Percentiles rank a stretch among this genome's conserved stretches.
Evolutionary conservation across 2,797 vertebrate species (phyloP).

Genomic region (Pantherophis vulpinus): DNA sequence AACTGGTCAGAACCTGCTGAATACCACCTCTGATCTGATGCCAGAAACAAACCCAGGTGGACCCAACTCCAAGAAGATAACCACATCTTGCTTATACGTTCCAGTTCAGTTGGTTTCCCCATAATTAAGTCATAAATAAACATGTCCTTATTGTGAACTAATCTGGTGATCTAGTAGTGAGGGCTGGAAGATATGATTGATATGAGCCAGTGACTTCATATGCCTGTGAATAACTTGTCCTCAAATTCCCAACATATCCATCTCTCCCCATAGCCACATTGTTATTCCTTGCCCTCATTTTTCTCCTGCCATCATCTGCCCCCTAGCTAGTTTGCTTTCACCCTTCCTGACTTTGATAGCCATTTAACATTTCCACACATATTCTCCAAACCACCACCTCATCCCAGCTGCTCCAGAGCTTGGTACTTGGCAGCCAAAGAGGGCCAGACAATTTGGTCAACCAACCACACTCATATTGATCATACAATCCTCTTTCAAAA

Average conservation of each 20-base stretch:
- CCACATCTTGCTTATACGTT: neutral
- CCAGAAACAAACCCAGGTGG: neutral
- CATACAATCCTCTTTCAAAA: neutral
- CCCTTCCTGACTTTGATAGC: neutral
- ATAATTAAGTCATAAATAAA: neutral
- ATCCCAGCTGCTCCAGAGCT: neutral
- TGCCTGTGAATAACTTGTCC: neutral
- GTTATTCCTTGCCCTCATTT: neutral
- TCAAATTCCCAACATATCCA: neutral
- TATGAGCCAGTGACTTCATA: neutral
- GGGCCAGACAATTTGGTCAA: neutral
- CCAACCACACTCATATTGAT: neutral
- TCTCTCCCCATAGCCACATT: neutral
- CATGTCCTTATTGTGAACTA: neutral
- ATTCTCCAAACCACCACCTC: neutral
- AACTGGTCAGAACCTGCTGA: too few relatives aligned
- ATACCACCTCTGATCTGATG: neutral
- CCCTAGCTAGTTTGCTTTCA: neutral
- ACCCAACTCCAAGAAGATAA: neutral
- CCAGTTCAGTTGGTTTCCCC: neutral
- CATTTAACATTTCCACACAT: neutral
- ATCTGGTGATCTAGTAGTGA: neutral
- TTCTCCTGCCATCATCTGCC: neutral
- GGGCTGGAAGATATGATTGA: neutral
- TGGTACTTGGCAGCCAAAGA: neutral